These are phyloP conservation scores for Stegodyphus mimosarum DNA, from an alignment of 1,140 invertebrate species.

Conservation along the genomic window DNA sequence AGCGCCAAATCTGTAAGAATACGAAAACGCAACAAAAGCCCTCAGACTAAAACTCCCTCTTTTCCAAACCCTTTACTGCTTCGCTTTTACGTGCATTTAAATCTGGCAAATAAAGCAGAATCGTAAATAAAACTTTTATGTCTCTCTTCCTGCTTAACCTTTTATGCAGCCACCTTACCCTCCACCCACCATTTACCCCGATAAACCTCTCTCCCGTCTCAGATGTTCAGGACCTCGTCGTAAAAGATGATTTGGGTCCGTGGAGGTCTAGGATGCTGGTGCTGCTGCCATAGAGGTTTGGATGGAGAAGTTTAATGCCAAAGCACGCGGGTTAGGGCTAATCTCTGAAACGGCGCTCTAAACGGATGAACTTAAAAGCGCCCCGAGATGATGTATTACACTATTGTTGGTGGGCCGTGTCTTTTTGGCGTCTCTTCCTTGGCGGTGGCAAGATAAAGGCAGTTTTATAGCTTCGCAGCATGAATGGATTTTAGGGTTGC, in stretches of 20 bases:
- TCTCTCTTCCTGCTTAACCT: constrained; percentile 51
- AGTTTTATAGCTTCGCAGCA: background rate
- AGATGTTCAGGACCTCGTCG: constrained; percentile 41
- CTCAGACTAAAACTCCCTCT: background rate
- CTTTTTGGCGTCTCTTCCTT: background rate
- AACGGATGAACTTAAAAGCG: constrained; percentile 45
- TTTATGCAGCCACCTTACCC: background rate
- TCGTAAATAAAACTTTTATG: constrained; percentile 59
- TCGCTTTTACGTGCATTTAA: constrained; percentile 53
- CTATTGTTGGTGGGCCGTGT: background rate
- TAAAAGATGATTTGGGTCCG: constrained; percentile 54
- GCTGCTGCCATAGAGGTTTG: background rate
- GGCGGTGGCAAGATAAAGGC: background rate
- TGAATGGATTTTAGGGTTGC: background rate
- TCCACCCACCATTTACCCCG: background rate
- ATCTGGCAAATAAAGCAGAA: constrained; percentile 47
- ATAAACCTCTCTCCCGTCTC: background rate
- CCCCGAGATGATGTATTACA: constrained; percentile 41
- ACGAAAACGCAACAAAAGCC: background rate
- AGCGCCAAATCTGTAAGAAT: too few species aligned
- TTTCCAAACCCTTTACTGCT: constrained; percentile 20
- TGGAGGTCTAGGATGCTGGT: background rate
- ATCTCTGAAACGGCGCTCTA: constrained; percentile 57
- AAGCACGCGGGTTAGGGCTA: constrained; percentile 12
- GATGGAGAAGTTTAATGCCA: too few species aligned